phyloP scores from a whole-genome alignment of 2,113 vertebrate genomes.

The Tetrao urogallus region DNA sequence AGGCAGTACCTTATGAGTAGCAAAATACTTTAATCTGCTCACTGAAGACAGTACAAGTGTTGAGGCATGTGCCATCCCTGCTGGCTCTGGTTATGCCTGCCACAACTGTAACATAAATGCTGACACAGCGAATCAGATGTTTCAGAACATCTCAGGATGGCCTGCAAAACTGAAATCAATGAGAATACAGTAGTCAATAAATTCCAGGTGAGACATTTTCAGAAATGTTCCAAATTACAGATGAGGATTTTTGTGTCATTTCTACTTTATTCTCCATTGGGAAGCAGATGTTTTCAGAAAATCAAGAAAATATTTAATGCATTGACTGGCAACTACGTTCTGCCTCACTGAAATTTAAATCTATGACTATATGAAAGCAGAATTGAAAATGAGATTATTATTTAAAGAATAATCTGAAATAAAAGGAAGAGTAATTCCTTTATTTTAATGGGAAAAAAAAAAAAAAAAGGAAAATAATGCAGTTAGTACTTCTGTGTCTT shows the following conservation, averaged over 20 bases:
- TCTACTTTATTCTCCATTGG: not conserved
- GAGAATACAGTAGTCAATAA: not conserved
- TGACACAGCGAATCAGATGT: not conserved
- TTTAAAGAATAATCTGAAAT: conserved; percentile 4
- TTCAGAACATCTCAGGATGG: not conserved
- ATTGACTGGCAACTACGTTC: not conserved
- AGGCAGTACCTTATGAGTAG: not conserved
- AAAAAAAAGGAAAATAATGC: not conserved
- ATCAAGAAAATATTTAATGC: not conserved
- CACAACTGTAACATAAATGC: not conserved
- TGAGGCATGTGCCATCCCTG: not conserved
- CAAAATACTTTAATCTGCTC: fast-evolving
- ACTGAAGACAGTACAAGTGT: fast-evolving
- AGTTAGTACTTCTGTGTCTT: not conserved
- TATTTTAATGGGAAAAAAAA: no score
- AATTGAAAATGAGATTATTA: not conserved
- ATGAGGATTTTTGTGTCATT: not conserved
- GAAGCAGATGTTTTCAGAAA: conserved; percentile 4
- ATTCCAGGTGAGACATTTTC: not conserved
- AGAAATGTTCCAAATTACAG: not conserved
- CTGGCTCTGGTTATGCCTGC: not conserved
- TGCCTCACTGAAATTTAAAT: not conserved
- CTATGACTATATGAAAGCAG: not conserved
- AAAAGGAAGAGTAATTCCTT: not conserved
- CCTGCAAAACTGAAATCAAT: conserved; percentile 12